Evolutionary conservation across 1,140 invertebrate species (phyloP).

Genomic region (Penaeus japonicus): DNA sequence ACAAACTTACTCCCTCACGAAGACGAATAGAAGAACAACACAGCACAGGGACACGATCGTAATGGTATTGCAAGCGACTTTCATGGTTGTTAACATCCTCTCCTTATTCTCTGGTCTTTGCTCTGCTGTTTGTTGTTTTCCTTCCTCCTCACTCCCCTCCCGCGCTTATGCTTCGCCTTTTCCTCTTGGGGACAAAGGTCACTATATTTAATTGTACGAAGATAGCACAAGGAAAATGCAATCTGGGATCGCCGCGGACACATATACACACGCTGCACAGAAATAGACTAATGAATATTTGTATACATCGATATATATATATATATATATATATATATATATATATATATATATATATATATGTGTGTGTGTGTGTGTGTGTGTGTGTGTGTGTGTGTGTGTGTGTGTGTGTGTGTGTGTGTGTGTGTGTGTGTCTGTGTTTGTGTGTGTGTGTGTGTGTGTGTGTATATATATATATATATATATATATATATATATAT

Average conservation of each 20-base stretch:
- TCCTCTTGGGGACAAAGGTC: background rate
- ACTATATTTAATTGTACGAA: background rate
- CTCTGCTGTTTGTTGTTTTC: background rate
- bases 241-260: background rate
- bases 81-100: background rate
- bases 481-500: constrained; percentile 1
- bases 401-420: background rate
- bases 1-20: no score
- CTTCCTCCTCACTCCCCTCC: background rate
- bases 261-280: background rate
- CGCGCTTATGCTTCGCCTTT: background rate
- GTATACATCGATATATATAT: background rate
- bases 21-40: background rate
- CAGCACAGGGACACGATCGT: no score
- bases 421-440: background rate
- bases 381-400: no score
- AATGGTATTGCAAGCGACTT: background rate
- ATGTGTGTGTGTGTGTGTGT: background rate
- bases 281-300: background rate
- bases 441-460: background rate
- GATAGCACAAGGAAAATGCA: background rate
- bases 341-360: background rate
- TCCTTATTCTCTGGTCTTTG: background rate
- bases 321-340: background rate
- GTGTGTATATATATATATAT: constrained; percentile 17